Conservation (phyloP, 2,797 vertebrate species). For the Cephalopachus bancanus region DNA sequence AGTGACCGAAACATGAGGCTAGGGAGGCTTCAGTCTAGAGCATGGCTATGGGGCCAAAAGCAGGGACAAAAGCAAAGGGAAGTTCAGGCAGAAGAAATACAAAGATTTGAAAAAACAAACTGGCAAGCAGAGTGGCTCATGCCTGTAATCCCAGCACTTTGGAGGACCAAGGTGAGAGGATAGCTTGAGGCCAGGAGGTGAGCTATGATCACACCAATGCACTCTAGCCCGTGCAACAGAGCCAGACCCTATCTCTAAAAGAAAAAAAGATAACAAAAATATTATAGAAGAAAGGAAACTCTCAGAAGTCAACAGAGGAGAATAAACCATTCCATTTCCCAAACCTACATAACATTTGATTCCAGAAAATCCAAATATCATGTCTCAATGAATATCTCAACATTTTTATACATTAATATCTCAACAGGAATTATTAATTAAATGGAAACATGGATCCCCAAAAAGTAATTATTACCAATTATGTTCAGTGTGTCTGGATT, state of each 20-base stretch:
- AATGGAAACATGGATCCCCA: background rate
- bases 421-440: background rate
- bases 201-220: no score
- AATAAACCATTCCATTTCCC: background rate
- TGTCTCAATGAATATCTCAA: background rate
- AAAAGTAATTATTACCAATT: background rate
- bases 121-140: no score
- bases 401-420: background rate
- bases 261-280: no score
- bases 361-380: background rate
- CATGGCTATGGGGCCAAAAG: fast-evolving
- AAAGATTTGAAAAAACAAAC: background rate
- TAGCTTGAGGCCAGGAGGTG: no score
- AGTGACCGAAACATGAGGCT: background rate
- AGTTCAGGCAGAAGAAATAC: background rate
- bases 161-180: no score
- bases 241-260: no score
- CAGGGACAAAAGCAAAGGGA: background rate
- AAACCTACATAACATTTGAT: background rate
- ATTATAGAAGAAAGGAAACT: background rate
- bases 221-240: no score
- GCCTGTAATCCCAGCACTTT: no score
- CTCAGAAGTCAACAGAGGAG: background rate
- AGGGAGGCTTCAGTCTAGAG: background rate
- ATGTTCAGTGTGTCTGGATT: background rate